A percentile compares a stretch with the other conserved stretches of the same genome.
These are phyloP conservation scores for Oreochromis niloticus DNA, from an alignment of 2,113 vertebrate genomes.

Conservation along the genomic window DNA sequence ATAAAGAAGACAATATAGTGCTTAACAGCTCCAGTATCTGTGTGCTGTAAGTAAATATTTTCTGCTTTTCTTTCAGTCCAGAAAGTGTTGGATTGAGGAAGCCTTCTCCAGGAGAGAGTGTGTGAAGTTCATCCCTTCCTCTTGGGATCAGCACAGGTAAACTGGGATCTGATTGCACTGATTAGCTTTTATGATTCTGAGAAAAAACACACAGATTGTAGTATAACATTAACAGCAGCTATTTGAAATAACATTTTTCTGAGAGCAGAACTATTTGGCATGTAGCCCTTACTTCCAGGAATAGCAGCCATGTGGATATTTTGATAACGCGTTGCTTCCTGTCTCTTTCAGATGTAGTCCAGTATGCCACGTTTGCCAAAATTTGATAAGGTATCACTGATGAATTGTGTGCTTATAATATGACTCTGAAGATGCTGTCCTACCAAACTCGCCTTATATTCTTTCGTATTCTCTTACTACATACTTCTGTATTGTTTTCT, in stretches of 20 bases:
- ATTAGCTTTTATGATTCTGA: background rate
- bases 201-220: background rate
- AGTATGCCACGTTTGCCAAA: slow-evolving; percentile 90
- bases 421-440: background rate
- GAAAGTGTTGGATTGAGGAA: slow-evolving; percentile 90
- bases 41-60: background rate
- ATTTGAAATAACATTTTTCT: background rate
- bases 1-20: background rate
- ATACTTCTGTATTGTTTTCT: background rate
- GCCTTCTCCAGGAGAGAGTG: slow-evolving; percentile 90
- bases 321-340: slow-evolving; percentile 34
- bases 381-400: slow-evolving; percentile 85
- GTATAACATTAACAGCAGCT: background rate
- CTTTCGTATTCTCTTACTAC: background rate
- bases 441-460: background rate
- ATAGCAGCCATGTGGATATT: background rate
- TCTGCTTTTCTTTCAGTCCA: slow-evolving; percentile 68
- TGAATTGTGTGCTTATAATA: background rate
- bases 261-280: slow-evolving; percentile 12
- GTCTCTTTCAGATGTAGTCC: slow-evolving; percentile 78
- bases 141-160: slow-evolving; percentile 76
- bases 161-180: background rate
- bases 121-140: slow-evolving; percentile 80
- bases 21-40: background rate
- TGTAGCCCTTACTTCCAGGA: slow-evolving; percentile 31